Evolutionary conservation across 2,113 vertebrate genomes (phyloP), one percentile per base, ranked within the genome.

Genomic region (Martes martes): DNA sequence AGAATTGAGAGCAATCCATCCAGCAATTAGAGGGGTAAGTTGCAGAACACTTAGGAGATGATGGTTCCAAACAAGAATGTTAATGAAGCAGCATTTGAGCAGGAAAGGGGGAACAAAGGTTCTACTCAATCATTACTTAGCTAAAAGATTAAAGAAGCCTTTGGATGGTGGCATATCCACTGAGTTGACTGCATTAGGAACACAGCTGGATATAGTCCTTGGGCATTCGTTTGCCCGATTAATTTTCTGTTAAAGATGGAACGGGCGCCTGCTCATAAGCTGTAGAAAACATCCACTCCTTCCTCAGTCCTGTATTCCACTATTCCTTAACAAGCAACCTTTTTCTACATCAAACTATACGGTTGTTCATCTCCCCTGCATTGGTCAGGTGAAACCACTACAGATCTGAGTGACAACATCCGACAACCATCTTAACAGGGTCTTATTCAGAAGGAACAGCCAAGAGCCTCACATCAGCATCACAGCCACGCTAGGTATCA

Each of bases 181-280:
- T 84, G 78, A 90, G 39, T 92, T 92, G 94, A 73, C 89, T 97
- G 92, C 55, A 97, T 97, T 80, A 95, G 96, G 59, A 96, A 88
- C 61, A 65, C 86, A 97, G 97, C 95, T 98, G 36, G 79, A 83
- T 89, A 76, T 50, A 94, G 86, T 59, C 90, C 11, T 96, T 91
- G 50, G 85, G 69, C 61, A 98, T 89, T 92, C 82, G 71, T 97
- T 97, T 97, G 61, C 52, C 79, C 96, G 91, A 97, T 97, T 97
- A 97, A 73, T 94, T 93, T 98, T 98, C 88, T 84, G 85, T 89
- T 97, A 93, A 96, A 98, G 91, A 96, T 50, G 97, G 96, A 65
- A 86, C 55, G 90, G 74, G 36, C 33, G 83, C 90, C 23, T 96
- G 11, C 61, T 95, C 36, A 76, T 6, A 81, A 89, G 42, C 45